A percentile compares a stretch with the other conserved stretches of the same genome.
Conservation (phyloP, 1,140 invertebrate species). For the Octopus bimaculoides region DNA sequence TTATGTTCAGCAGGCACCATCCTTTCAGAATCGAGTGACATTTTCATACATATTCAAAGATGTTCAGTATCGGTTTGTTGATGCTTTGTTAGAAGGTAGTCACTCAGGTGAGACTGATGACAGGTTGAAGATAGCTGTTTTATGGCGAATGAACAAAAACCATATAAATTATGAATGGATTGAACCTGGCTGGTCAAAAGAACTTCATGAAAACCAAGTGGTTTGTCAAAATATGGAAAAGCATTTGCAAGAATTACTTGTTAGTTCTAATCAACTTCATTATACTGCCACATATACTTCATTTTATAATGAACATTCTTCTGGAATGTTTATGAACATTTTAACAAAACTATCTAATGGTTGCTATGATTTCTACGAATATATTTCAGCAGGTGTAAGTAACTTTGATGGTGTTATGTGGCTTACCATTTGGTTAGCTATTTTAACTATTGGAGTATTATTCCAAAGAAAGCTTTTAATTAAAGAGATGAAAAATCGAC, state of each 20-base stretch:
- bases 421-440: slow-evolving; percentile 59
- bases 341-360: neutral
- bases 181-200: slow-evolving; percentile 64
- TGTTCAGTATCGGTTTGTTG: slow-evolving; percentile 77
- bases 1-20: slow-evolving; percentile 52
- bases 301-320: slow-evolving; percentile 48
- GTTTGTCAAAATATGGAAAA: slow-evolving; percentile 32
- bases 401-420: neutral
- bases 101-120: slow-evolving; percentile 19
- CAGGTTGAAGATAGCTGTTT: slow-evolving; percentile 69
- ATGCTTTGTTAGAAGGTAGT: slow-evolving; percentile 62
- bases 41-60: slow-evolving; percentile 87
- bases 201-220: slow-evolving; percentile 20
- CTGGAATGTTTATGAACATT: slow-evolving; percentile 23
- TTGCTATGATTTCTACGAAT: neutral
- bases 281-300: slow-evolving; percentile 40
- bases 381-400: neutral
- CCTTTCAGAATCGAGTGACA: slow-evolving; percentile 66
- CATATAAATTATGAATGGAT: slow-evolving; percentile 90
- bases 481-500: no score
- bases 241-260: slow-evolving; percentile 36
- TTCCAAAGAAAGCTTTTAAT: no score
- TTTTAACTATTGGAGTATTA: no score
- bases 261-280: slow-evolving; percentile 34
- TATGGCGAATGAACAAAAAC: slow-evolving; percentile 84